Evolutionary conservation across 2,113 vertebrate genomes (phyloP), one percentile per base, ranked within the genome.

Genomic region (Pica pica): DNA sequence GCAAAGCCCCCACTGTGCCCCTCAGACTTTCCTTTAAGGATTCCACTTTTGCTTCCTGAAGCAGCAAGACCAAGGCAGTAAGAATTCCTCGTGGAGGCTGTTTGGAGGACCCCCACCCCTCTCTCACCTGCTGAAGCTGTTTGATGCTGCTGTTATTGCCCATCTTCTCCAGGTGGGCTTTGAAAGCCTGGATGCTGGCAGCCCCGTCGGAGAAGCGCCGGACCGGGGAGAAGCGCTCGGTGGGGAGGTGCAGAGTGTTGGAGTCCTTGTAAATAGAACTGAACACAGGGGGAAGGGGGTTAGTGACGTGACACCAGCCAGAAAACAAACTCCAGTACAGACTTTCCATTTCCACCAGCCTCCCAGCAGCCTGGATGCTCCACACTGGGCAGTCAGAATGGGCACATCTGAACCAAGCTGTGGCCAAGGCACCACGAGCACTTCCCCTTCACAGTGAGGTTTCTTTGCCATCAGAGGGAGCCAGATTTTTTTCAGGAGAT

Each of bases 201-300:
- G 99, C 99, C 46, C 99, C 99, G 1, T 99, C 99, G 0, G 99
- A 99, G 97, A 99, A 99, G 47, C 99, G 99, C 64, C 99, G 98
- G 46, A 99, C 99, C 0, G 99, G 99, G 81, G 99, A 99, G 98
- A 99, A 99, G 82, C 99, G 99, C 96, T 99, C 99, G 81, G 99
- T 99, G 79, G 99, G 99, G 88, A 99, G 99, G 96, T 99, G 99
- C 97, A 99, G 98, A 26, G 99, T 99, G 94, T 99, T 99, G 76
- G 99, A 99, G 97, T 99, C 99, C 98, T 99, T 99, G 97, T 99
- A 99, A 97, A 98, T 98, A 55, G 99, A 99, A 97, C 99, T 99
- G 97, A 95, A 97, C 92, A 97, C 70, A 93, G 1, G 68, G 91
- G 93, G 78, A 83, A 84, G 52, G 4, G 77, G 71, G 92, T 98